phyloP scores from a whole-genome alignment of 2,888 invertebrate genomes.

The Boloria euphrosyne region DNA sequence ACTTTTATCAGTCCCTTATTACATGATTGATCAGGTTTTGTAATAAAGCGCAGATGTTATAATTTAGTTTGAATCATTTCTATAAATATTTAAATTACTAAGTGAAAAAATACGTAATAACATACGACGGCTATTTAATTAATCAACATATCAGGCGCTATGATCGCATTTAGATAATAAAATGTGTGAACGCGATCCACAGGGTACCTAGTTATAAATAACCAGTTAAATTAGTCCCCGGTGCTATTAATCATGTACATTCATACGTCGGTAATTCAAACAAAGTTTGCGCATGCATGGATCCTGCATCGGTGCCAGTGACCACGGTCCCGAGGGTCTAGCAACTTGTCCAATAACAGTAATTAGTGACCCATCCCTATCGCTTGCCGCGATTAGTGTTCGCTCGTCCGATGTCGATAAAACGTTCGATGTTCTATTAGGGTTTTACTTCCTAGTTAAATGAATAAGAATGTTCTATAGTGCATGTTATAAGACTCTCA shows the following conservation, averaged over 20 bases:
- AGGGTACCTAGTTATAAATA: conserved; percentile 38
- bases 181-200: conserved; percentile 39
- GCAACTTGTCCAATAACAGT: conserved; percentile 70
- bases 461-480: conserved; percentile 46
- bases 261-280: conserved; percentile 39
- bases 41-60: conserved; percentile 4
- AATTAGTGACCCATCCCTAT: conserved; percentile 68
- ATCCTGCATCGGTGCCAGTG: conserved; percentile 44
- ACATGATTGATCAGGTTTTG: conserved; percentile 19
- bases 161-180: conserved; percentile 34
- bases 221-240: conserved; percentile 40
- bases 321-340: conserved; percentile 57
- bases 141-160: conserved; percentile 10
- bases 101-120: conserved; percentile 4
- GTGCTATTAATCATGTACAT: conserved; percentile 40
- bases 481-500: conserved; percentile 24
- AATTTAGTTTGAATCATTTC: conserved; percentile 7
- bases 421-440: conserved; percentile 39
- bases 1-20: conserved; percentile 16
- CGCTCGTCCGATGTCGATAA: conserved; percentile 44
- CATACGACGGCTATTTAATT: conserved; percentile 11
- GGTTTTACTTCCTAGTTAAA: conserved; percentile 46
- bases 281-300: conserved; percentile 51
- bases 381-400: conserved; percentile 46
- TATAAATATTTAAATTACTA: conserved; percentile 4